Conservation (phyloP, 2,888 invertebrate species). For the Drosophila dives region DNA sequence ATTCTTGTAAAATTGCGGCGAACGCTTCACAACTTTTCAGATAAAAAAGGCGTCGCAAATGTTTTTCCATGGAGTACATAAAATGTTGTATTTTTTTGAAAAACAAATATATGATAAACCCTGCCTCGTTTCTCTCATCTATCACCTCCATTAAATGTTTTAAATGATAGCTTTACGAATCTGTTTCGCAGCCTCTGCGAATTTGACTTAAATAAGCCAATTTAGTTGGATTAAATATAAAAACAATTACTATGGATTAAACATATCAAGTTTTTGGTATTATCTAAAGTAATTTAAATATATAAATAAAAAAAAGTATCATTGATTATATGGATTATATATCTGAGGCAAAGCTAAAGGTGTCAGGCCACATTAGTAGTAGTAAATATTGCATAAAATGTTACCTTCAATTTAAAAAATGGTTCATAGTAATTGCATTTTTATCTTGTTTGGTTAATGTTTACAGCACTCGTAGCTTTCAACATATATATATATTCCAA, state of each 20-base stretch:
- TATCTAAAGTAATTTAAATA: neutral
- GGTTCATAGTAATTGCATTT: constrained; percentile 50
- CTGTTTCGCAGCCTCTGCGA: neutral
- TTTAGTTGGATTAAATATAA: neutral
- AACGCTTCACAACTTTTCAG: constrained; percentile 17
- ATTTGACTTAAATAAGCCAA: too few species aligned
- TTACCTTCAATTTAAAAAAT: constrained; percentile 7
- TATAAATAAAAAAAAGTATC: neutral
- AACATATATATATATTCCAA: neutral
- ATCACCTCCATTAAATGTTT: neutral
- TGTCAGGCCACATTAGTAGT: neutral
- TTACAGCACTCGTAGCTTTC: constrained; percentile 18
- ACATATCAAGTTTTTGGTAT: neutral
- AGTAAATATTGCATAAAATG: constrained; percentile 1
- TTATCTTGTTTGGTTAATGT: constrained; percentile 29
- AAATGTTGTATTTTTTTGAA: neutral
- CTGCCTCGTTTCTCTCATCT: neutral
- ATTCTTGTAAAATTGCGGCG: constrained; percentile 8
- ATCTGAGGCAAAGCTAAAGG: neutral
- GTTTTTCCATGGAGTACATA: neutral
- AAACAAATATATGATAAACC: neutral
- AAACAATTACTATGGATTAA: neutral
- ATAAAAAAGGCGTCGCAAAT: constrained; percentile 13
- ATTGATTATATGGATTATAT: neutral
- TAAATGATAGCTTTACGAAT: neutral